Conservation (phyloP, 1,140 invertebrate genomes). For the Drosophila nigrodunni region DNA sequence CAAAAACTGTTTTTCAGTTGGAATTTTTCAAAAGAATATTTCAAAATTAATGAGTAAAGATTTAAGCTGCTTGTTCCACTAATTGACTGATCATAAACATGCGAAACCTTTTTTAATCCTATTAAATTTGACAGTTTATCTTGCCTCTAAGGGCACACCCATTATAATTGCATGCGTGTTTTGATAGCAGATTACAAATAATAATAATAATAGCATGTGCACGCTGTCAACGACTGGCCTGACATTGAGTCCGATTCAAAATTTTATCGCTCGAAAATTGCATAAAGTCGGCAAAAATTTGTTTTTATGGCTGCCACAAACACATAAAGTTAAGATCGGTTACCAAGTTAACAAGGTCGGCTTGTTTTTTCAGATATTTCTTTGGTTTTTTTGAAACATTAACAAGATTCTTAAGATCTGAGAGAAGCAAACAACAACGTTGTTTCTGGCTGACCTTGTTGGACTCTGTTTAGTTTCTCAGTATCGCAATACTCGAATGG, state of each 20-base stretch:
- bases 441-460: constrained; percentile 54
- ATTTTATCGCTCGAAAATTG: constrained; percentile 23
- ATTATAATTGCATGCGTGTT: background rate
- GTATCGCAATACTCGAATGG: constrained; percentile 8
- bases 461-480: background rate
- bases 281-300: constrained; percentile 25
- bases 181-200: background rate
- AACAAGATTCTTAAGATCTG: constrained; percentile 68
- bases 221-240: constrained; percentile 4
- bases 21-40: too few species aligned
- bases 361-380: constrained; percentile 5
- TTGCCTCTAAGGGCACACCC: background rate
- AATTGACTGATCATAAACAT: too few species aligned
- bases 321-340: constrained; percentile 11
- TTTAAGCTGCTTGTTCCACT: too few species aligned
- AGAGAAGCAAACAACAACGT: constrained; percentile 16
- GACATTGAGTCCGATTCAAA: constrained; percentile 27
- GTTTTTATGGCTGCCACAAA: constrained; percentile 20
- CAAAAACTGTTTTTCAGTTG: background rate
- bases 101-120: too few species aligned
- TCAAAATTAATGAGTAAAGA: too few species aligned
- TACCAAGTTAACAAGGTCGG: constrained; percentile 39
- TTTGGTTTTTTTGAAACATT: background rate
- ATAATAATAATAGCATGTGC: background rate
- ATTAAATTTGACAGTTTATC: too few species aligned